phyloP scores from a whole-genome alignment of 2,797 vertebrate species.

The Scolopax bukidnonensis region DNA sequence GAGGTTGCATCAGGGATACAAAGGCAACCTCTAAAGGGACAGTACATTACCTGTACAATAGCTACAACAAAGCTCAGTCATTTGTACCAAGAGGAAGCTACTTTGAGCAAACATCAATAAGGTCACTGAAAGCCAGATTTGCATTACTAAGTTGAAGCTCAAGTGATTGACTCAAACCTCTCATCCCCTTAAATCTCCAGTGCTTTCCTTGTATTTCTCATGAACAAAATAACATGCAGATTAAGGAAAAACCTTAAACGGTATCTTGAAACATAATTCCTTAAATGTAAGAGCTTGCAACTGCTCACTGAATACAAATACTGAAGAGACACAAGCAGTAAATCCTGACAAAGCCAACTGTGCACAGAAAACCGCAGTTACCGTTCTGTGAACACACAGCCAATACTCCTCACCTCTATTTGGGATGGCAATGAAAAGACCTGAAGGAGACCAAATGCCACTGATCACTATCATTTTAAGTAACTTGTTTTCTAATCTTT shows the following conservation, averaged over 20 bases:
- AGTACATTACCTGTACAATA: slow-evolving; percentile 43
- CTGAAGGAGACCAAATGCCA: neutral
- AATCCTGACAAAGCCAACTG: neutral
- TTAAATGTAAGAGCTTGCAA: neutral
- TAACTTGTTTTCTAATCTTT: neutral
- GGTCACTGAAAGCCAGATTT: slow-evolving; percentile 72
- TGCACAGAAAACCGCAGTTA: neutral
- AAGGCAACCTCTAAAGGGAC: slow-evolving; percentile 39
- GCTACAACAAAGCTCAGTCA: slow-evolving; percentile 67
- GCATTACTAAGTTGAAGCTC: slow-evolving; percentile 66
- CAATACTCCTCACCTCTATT: neutral
- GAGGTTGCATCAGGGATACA: slow-evolving; percentile 31
- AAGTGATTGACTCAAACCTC: slow-evolving; percentile 70
- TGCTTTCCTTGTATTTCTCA: slow-evolving; percentile 33
- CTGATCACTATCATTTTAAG: neutral
- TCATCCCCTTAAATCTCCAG: slow-evolving; percentile 68
- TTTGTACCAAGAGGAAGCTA: slow-evolving; percentile 55
- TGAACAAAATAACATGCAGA: slow-evolving; percentile 36
- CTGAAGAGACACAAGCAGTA: neutral
- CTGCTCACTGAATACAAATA: slow-evolving; percentile 4
- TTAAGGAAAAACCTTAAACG: slow-evolving; percentile 16
- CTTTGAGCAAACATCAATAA: slow-evolving; percentile 75
- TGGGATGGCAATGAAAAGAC: neutral
- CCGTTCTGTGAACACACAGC: neutral
- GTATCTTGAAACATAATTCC: slow-evolving; percentile 1